Percentiles rank a stretch among this genome's conserved stretches.
These are phyloP conservation scores for Idris sp. DNA, from an alignment of 1,140 invertebrate species.

Conservation along the genomic window DNA sequence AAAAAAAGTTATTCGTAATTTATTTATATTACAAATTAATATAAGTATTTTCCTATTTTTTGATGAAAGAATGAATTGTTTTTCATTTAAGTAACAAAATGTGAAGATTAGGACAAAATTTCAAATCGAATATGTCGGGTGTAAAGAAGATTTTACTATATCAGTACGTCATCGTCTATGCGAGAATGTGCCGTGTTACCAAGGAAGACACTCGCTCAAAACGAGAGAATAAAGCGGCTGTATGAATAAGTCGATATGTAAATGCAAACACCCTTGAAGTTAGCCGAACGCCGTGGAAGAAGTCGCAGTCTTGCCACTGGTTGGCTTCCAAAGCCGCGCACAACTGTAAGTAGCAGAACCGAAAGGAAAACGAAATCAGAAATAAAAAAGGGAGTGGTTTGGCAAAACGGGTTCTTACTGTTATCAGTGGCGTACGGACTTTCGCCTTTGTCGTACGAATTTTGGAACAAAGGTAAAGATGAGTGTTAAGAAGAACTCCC, in stretches of 20 bases:
- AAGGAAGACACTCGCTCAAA: slow-evolving; percentile 43
- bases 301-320: slow-evolving; percentile 54
- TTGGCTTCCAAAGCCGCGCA: slow-evolving; percentile 29
- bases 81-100: too few relatives aligned
- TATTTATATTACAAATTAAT: too few relatives aligned
- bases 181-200: slow-evolving; percentile 35
- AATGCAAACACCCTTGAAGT: slow-evolving; percentile 71
- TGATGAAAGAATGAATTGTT: too few relatives aligned
- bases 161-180: slow-evolving; percentile 22
- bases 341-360: slow-evolving; percentile 17
- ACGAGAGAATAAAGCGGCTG: slow-evolving; percentile 60
- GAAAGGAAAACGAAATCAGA: slow-evolving; percentile 28
- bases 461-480: slow-evolving; percentile 68
- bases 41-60: too few relatives aligned
- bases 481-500: slow-evolving; percentile 26
- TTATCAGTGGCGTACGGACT: slow-evolving; percentile 63
- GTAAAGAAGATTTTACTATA: not conserved
- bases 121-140: too few relatives aligned
- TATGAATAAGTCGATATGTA: slow-evolving; percentile 75
- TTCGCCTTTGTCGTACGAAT: slow-evolving; percentile 69
- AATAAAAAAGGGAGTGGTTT: slow-evolving; percentile 45
- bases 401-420: slow-evolving; percentile 49
- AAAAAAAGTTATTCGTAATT: too few relatives aligned
- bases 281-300: slow-evolving; percentile 63
- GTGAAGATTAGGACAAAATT: too few relatives aligned